Percentiles rank a stretch among this genome's conserved stretches.
These are phyloP conservation scores for Drosophila willistoni DNA, from an alignment of 1,140 invertebrate genomes.

Conservation along the genomic window DNA sequence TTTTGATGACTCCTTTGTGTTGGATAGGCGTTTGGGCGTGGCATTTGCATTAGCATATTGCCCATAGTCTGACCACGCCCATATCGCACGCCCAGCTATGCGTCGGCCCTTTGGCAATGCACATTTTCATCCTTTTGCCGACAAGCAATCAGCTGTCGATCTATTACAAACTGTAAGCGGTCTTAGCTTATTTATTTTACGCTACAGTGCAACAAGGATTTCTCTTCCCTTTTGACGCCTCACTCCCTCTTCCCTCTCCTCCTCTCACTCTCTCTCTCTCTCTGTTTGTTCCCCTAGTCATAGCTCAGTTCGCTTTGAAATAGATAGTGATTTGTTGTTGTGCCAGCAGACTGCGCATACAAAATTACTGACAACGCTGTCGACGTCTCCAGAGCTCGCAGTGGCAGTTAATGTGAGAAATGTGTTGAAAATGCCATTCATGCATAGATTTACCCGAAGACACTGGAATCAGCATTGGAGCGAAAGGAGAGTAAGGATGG, in stretches of 20 bases:
- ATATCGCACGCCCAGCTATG: background rate
- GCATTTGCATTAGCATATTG: constrained; percentile 46
- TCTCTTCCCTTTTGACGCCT: background rate
- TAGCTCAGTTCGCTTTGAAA: constrained; percentile 27
- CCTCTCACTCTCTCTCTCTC: too few species aligned
- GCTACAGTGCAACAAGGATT: constrained; percentile 30
- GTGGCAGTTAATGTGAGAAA: constrained; percentile 76
- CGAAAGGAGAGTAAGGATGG: background rate
- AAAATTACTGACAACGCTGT: constrained; percentile 70
- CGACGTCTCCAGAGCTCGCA: constrained; percentile 19
- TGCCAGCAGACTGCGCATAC: constrained; percentile 74
- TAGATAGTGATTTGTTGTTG: constrained; percentile 73
- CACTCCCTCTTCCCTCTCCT: constrained; percentile 3
- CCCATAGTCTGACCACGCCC: constrained; percentile 7
- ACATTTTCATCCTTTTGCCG: constrained; percentile 43
- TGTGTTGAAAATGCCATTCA: constrained; percentile 72
- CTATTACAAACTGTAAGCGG: constrained; percentile 59
- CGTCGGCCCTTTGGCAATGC: background rate
- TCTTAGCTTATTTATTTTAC: constrained; percentile 65
- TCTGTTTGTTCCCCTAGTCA: background rate
- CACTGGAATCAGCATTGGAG: background rate
- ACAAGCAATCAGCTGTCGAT: constrained; percentile 63
- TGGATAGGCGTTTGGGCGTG: constrained; percentile 1
- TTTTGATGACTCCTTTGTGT: background rate
- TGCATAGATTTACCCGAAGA: constrained; percentile 64